Evolutionary conservation across 2,888 invertebrate genomes (phyloP).

Genomic region (Meteorus colon): DNA sequence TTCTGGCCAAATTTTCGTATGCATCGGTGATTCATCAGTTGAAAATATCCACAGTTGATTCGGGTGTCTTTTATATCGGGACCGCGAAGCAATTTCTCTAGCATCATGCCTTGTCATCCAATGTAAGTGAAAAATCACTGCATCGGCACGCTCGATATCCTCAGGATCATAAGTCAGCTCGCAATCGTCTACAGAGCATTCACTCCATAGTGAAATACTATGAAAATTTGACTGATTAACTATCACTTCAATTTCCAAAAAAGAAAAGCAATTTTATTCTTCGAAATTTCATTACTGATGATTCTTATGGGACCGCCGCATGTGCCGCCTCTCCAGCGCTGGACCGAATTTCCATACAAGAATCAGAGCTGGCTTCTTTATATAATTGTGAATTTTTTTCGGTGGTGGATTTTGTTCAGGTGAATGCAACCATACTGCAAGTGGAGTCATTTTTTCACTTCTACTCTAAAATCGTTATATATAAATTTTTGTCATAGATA

Average conservation of each 20-base stretch:
- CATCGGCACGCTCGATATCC: slow-evolving; percentile 76
- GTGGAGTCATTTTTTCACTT: slow-evolving; percentile 60
- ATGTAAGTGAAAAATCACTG: slow-evolving; percentile 79
- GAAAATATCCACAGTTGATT: slow-evolving; percentile 82
- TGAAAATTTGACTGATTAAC: slow-evolving; percentile 51
- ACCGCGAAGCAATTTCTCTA: slow-evolving; percentile 74
- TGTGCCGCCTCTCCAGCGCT: slow-evolving; percentile 76
- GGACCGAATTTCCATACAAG: slow-evolving; percentile 78
- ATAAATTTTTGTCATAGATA: not conserved
- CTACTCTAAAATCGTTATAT: not conserved
- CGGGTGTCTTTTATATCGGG: slow-evolving; percentile 69
- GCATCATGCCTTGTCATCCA: slow-evolving; percentile 58
- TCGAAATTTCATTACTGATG: slow-evolving; percentile 45
- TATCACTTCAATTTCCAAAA: not conserved
- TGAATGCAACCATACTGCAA: slow-evolving; percentile 72
- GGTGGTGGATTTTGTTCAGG: slow-evolving; percentile 64
- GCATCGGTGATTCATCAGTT: slow-evolving; percentile 80
- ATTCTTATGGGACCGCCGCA: slow-evolving; percentile 73
- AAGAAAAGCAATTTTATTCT: too few relatives aligned
- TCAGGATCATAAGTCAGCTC: slow-evolving; percentile 76
- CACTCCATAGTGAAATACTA: slow-evolving; percentile 76
- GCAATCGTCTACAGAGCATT: slow-evolving; percentile 80
- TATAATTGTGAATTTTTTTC: slow-evolving; percentile 34
- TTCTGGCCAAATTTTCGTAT: slow-evolving; percentile 75
- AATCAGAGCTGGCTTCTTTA: slow-evolving; percentile 71